Evolutionary conservation across 2,888 invertebrate species (phyloP).

Genomic region (Heliconius ethilla): DNA sequence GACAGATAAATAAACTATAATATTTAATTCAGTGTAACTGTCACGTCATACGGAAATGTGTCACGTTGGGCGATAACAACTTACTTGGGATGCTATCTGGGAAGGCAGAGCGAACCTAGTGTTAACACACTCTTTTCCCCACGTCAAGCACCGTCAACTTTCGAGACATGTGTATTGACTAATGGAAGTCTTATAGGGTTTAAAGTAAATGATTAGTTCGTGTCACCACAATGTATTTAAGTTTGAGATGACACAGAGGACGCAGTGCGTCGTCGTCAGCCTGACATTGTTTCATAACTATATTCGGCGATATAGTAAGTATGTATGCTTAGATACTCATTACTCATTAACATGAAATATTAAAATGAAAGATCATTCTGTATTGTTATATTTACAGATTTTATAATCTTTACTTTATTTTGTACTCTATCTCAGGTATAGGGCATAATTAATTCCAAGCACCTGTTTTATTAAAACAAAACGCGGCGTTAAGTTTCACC

Average conservation of each 20-base stretch:
- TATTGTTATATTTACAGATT: no score
- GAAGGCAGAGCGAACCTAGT: background rate
- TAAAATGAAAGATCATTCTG: no score
- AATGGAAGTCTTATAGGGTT: background rate
- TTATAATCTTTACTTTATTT: no score
- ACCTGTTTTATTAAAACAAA: background rate
- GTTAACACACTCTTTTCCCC: background rate
- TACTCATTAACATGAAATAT: no score
- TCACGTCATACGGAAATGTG: background rate
- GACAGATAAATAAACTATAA: conserved; percentile 10
- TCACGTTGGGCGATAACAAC: background rate
- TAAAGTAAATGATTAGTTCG: no score
- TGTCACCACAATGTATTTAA: no score
- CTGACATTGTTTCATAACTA: background rate
- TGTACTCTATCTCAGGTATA: no score
- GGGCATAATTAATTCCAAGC: no score
- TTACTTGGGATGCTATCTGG: background rate
- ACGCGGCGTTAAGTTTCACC: background rate
- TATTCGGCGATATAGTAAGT: background rate
- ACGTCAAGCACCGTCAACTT: no score
- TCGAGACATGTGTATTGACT: background rate
- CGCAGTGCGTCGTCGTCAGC: background rate
- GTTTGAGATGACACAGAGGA: background rate
- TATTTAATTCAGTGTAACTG: background rate
- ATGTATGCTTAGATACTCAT: background rate